Evolutionary conservation across 2,797 vertebrate species (phyloP).

Genomic region (Pachyuromys duprasi): DNA sequence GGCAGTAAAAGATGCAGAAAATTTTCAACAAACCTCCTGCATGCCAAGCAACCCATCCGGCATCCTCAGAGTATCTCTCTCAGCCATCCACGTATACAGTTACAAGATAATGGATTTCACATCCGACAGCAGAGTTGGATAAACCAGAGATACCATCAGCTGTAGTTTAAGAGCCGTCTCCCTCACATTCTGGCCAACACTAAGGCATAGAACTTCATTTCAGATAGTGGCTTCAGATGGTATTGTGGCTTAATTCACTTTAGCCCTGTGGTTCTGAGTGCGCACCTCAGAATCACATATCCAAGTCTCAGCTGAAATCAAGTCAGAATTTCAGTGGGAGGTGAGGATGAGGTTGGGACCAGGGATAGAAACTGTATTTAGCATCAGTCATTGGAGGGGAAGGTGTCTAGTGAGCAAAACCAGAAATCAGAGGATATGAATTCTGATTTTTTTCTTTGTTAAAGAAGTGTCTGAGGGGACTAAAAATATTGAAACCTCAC

Average conservation of each 20-base stretch:
- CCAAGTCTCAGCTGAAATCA: neutral
- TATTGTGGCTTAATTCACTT: slow-evolving; percentile 49
- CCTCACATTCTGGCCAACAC: neutral
- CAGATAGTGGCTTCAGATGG: neutral
- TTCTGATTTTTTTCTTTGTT: neutral
- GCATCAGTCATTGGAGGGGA: neutral
- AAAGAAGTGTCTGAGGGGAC: neutral
- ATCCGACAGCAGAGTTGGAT: slow-evolving; percentile 14
- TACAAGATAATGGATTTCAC: slow-evolving; percentile 63
- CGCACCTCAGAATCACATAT: neutral
- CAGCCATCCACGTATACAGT: neutral
- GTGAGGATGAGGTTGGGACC: neutral
- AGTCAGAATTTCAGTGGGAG: neutral
- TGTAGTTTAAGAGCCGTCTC: slow-evolving; percentile 24
- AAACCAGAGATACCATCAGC: slow-evolving; percentile 19
- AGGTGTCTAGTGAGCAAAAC: neutral
- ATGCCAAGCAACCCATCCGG: rapidly evolving
- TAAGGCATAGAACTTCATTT: slow-evolving; percentile 23
- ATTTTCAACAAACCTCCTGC: rapidly evolving
- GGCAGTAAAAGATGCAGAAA: slow-evolving; percentile 55
- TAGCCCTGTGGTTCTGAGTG: neutral
- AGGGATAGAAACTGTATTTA: neutral
- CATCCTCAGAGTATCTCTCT: slow-evolving; percentile 35
- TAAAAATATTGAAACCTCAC: neutral
- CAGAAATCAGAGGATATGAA: slow-evolving; percentile 48